Evolutionary conservation across 2,888 invertebrate genomes (phyloP).

Genomic region (Notodonta dromedarius): DNA sequence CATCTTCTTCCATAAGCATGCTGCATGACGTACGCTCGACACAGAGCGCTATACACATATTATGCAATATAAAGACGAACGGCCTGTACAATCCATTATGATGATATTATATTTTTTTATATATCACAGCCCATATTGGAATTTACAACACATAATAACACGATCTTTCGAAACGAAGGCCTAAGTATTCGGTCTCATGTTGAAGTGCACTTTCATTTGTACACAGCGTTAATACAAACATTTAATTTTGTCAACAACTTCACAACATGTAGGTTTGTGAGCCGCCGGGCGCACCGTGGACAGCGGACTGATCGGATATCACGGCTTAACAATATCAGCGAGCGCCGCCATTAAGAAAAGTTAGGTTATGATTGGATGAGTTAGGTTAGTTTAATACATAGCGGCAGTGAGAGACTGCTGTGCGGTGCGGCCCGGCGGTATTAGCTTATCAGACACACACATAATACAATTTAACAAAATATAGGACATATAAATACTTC

Average conservation of each 20-base stretch:
- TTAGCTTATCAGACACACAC: slow-evolving; percentile 73
- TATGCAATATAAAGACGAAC: slow-evolving; percentile 83
- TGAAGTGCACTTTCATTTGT: slow-evolving; percentile 84
- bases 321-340: slow-evolving; percentile 3
- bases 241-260: slow-evolving; percentile 75
- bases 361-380: background rate
- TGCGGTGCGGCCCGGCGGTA: slow-evolving; percentile 66
- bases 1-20: background rate
- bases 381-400: slow-evolving; percentile 10
- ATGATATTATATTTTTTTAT: slow-evolving; percentile 82
- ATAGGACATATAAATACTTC: slow-evolving; percentile 75
- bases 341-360: slow-evolving; percentile 4
- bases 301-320: slow-evolving; percentile 29
- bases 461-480: slow-evolving; percentile 82
- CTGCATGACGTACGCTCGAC: slow-evolving; percentile 28
- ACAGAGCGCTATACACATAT: slow-evolving; percentile 64
- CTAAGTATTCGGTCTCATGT: slow-evolving; percentile 70
- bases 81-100: slow-evolving; percentile 88
- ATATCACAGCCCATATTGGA: slow-evolving; percentile 93
- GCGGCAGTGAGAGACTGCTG: slow-evolving; percentile 35
- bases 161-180: slow-evolving; percentile 78
- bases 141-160: slow-evolving; percentile 85
- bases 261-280: slow-evolving; percentile 65
- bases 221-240: slow-evolving; percentile 81
- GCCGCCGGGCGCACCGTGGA: slow-evolving; percentile 60